Base-by-base conservation (phyloP, 37 sponge, comb jelly and placozoan species). In the Hormiphora californensis region DNA sequence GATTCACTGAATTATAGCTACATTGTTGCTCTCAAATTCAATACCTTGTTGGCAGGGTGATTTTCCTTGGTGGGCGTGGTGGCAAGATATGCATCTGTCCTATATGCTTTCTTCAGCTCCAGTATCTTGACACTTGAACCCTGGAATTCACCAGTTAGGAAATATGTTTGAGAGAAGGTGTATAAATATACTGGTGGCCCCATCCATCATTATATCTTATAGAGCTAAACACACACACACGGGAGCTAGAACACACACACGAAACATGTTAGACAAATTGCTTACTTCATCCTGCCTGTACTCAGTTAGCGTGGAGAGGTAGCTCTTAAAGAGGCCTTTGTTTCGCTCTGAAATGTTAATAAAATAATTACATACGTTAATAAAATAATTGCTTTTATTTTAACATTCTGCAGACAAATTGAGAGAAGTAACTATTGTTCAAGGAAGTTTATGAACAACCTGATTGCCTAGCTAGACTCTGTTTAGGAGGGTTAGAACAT, bases 101-200 rank as follows among this genome's bases (percentile, higher is more conserved):
- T 27, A 36, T 73, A 73, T 40, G 81, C 81, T 40, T 73, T 73
- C 25, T 73, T 73, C 17, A 73, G 81, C 81, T 73, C 81, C 25
- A 73, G 35, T 73, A 73, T 73, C 23, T 46, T 21, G 2, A 33
- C 35, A 73, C 43, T 73, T 41, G 81, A 21, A 25, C 81, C 81
- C 81, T 73, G 81, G 17, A 32, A 65, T 36, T 65, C 12, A 49
- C 15, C 53, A 49, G 15, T 9, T 49, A 15, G 53, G 15, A 17
- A 15, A 15, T 17, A 49, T 17, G 9, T 49, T 17, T 17, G 53
- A 17, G 9, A 15, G 15, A 49, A 49, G 15, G 53, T 49, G 9
- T 17, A 49, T 9, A 49, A 17, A 15, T n/a, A n/a, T n/a, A n/a
- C n/a, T n/a, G n/a, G n/a, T n/a, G n/a, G n/a, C n/a, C n/a, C n/a